These are phyloP conservation scores for Solenopsis fugax DNA, from an alignment of 1,140 invertebrate genomes.

Conservation along the genomic window DNA sequence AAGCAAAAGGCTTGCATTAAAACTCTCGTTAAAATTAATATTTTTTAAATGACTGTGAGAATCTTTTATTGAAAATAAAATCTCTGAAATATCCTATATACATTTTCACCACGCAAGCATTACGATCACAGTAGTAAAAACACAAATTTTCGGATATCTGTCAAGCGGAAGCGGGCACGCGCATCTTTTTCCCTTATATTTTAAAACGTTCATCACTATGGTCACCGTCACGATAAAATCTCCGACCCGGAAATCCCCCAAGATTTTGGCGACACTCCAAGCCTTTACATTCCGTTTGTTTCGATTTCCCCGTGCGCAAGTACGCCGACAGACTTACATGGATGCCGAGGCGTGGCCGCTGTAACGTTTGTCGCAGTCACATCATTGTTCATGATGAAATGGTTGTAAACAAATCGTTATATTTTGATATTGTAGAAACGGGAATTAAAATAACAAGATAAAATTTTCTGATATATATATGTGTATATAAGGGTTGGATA, in stretches of 20 bases:
- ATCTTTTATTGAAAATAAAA: constrained; percentile 1
- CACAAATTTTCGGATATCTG: constrained; percentile 52
- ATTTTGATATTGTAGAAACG: not conserved
- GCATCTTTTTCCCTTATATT: not conserved
- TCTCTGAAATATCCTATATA: not conserved
- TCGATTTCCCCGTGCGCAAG: constrained; percentile 13
- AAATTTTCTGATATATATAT: not conserved
- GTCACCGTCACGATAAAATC: constrained; percentile 57
- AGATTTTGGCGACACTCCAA: constrained; percentile 57
- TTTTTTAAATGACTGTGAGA: not conserved
- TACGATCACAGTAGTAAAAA: constrained; percentile 33
- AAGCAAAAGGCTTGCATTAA: no score
- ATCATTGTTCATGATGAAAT: not conserved
- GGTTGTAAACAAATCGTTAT: not conserved
- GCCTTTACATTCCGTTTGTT: constrained; percentile 45
- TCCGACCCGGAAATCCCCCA: not conserved
- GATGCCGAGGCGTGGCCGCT: constrained; percentile 23
- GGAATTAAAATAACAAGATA: not conserved
- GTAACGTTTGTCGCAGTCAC: not conserved
- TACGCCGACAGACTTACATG: not conserved
- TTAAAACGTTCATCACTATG: constrained; percentile 50
- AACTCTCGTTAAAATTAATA: not conserved
- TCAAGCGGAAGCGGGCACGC: not conserved
- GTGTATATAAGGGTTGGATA: no score
- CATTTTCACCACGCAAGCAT: constrained; percentile 1